These are phyloP conservation scores for Incurvaria masculella DNA, from an alignment of 2,888 invertebrate genomes.

Conservation along the genomic window DNA sequence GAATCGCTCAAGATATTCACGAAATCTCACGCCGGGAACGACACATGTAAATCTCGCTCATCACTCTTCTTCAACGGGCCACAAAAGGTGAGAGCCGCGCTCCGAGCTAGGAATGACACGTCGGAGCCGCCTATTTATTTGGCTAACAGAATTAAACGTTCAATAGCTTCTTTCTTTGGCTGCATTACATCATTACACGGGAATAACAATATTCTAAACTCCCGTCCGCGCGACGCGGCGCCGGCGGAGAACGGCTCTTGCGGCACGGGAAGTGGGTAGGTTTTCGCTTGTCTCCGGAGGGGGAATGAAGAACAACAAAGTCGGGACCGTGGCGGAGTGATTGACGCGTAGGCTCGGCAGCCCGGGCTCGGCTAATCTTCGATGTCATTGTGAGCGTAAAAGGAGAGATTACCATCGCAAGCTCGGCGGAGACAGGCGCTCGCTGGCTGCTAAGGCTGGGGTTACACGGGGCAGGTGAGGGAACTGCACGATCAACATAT, in stretches of 20 bases:
- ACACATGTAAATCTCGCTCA: not conserved
- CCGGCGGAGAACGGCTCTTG: not conserved
- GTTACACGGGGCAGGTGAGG: too few species aligned
- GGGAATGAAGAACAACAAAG: not conserved
- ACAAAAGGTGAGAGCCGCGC: not conserved
- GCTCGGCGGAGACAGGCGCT: not conserved
- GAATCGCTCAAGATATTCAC: not conserved
- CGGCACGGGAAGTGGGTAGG: not conserved
- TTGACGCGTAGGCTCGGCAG: not conserved
- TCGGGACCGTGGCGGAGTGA: not conserved
- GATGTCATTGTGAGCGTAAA: not conserved
- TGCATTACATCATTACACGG: conserved; percentile 1
- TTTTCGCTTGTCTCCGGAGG: too few species aligned
- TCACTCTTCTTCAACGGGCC: not conserved
- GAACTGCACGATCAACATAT: too few species aligned
- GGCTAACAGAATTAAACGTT: conserved; percentile 13
- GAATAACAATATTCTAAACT: conserved; percentile 1
- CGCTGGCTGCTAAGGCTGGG: not conserved
- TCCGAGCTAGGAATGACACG: not conserved
- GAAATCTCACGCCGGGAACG: not conserved
- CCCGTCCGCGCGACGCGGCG: not conserved
- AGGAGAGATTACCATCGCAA: not conserved
- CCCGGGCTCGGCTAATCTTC: not conserved
- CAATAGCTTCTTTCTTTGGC: conserved; percentile 10
- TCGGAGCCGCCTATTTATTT: conserved; percentile 24